A percentile compares a stretch with the other conserved stretches of the same genome.
These are phyloP conservation scores for Synergus laeviventris DNA, from an alignment of 2,888 invertebrate genomes.

Conservation along the genomic window DNA sequence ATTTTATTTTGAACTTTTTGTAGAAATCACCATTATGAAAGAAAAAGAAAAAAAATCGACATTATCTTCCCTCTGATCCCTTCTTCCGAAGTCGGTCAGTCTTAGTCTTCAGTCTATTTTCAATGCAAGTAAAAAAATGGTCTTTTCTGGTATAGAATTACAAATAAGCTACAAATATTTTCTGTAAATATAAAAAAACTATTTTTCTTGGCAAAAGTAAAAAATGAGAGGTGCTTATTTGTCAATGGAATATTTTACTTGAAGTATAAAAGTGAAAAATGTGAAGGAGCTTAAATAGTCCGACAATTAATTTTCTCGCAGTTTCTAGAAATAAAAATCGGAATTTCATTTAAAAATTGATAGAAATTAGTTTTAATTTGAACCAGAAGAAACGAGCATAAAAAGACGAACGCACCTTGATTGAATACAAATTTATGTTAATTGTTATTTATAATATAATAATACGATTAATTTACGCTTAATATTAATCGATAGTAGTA, in stretches of 20 bases:
- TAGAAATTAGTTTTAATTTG: not conserved
- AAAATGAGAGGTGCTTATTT: not conserved
- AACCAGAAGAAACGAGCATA: not conserved
- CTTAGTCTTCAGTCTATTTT: slow-evolving; percentile 31
- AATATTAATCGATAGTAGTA: not conserved
- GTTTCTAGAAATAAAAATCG: not conserved
- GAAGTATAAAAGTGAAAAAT: slow-evolving; percentile 65
- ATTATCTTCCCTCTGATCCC: not conserved
- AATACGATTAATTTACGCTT: not conserved
- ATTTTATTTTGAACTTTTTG: not conserved
- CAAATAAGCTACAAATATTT: not conserved
- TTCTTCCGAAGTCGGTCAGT: not conserved
- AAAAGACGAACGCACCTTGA: not conserved
- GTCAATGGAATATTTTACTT: not conserved
- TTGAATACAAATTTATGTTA: slow-evolving; percentile 4
- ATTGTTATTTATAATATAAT: not conserved
- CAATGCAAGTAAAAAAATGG: not conserved
- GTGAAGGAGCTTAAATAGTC: not conserved
- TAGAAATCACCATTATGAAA: not conserved
- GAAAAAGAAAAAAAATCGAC: not conserved
- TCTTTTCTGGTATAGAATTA: not conserved
- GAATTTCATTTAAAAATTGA: not conserved
- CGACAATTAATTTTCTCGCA: not conserved
- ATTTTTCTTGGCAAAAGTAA: not conserved
- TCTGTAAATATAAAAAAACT: not conserved